Evolutionary conservation across 2,113 vertebrate species (phyloP), one percentile per base, ranked within the genome.

Genomic region (Agapornis roseicollis): DNA sequence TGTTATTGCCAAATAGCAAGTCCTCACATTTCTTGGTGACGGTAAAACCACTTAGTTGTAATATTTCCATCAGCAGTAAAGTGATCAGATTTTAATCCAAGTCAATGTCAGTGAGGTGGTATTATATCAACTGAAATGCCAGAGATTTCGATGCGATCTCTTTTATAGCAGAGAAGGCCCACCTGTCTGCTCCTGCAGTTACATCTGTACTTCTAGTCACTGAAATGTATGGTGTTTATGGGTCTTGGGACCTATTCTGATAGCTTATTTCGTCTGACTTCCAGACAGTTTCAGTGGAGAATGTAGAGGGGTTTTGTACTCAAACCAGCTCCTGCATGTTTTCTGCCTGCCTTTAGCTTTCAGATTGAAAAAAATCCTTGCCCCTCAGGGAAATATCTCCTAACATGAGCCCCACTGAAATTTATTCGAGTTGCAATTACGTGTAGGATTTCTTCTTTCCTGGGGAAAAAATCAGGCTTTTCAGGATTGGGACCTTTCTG

Each of bases 141-240:
- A 47, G 77, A 50, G 44, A 47, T 88, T 91, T 92, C 39, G 95
- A 79, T n/a, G 95, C 2, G 58, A 19, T 27, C 85, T 96, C 14
- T 92, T 95, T 68, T 94, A 39, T n/a, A 94, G 79, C 56, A 49
- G n/a, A 89, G n/a, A 28, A 89, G 94, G 23, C 50, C 25, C 63
- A 90, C 46, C 12, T 73, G 61, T 24, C 31, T 53, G 47, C 52
- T 82, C 27, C 69, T 76, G 82, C 13, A 65, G 66, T 85, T 35
- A 28, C 37, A 23, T 14, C 35, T 1, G 0, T 39, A 33, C 13
- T 66, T 74, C 8, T 27, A 42, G 41, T 55, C 20, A 53, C 47
- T 64, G 60, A 88, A 80, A 80, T 55, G 13, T 10, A 3, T 13
- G 11, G 8, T 2, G 10, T 49, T 82, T 79, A 50, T 60, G 13